phyloP scores from a whole-genome alignment of 2,113 vertebrate genomes.

The Diglossa brunneiventris region DNA sequence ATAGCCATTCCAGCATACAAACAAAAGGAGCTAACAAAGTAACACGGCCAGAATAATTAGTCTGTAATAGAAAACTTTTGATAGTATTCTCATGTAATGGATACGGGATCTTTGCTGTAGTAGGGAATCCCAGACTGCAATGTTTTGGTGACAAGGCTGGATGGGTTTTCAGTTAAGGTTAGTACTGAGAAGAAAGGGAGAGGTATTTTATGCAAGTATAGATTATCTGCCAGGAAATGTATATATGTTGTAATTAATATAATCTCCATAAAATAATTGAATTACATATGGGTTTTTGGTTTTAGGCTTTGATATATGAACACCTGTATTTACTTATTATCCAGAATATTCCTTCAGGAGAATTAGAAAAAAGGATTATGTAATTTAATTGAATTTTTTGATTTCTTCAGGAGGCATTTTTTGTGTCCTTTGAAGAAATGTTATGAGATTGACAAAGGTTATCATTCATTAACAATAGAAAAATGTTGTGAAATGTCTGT shows the following conservation, averaged over 20 bases:
- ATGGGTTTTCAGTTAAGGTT: neutral
- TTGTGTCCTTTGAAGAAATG: neutral
- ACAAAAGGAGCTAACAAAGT: neutral
- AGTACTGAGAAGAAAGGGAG: neutral
- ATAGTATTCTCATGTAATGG: neutral
- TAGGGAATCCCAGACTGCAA: neutral
- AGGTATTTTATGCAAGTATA: neutral
- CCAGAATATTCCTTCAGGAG: neutral
- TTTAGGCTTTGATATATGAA: neutral
- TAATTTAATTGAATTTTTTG: neutral
- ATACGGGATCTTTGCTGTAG: accelerated
- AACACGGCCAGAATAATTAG: accelerated
- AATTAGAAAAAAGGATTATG: neutral
- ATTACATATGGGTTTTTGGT: neutral
- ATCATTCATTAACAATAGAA: neutral
- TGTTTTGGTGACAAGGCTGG: accelerated
- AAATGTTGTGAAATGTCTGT: neutral
- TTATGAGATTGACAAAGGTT: neutral
- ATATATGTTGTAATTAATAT: neutral
- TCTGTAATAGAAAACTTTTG: neutral
- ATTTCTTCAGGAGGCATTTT: neutral
- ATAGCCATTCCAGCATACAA: neutral
- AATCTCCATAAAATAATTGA: neutral
- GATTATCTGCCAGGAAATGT: neutral
- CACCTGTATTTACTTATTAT: neutral